Percentiles rank a stretch among this genome's conserved stretches.
phyloP scores from a whole-genome alignment of 2,888 invertebrate genomes.

The Drosophila ustulata region DNA sequence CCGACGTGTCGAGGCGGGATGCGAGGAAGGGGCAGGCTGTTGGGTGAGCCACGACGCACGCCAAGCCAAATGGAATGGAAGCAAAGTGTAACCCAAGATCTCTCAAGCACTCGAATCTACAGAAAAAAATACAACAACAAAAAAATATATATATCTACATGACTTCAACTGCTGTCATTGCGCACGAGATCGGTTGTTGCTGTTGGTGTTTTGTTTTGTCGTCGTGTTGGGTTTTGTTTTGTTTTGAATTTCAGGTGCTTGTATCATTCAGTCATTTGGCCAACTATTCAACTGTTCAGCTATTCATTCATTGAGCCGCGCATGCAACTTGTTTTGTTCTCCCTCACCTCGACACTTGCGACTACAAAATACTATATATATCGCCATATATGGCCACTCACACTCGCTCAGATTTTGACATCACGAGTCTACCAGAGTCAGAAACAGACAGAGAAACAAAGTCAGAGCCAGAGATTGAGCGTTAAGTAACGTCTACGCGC shows the following conservation, averaged over 20 bases:
- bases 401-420: slow-evolving; percentile 64
- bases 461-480: slow-evolving; percentile 44
- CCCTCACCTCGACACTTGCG: slow-evolving; percentile 61
- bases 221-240: slow-evolving; percentile 66
- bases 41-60: slow-evolving; percentile 78
- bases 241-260: slow-evolving; percentile 80
- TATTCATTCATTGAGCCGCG: slow-evolving; percentile 62
- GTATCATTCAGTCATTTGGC: slow-evolving; percentile 75
- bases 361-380: slow-evolving; percentile 24
- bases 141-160: slow-evolving; percentile 34
- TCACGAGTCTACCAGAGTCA: slow-evolving; percentile 46
- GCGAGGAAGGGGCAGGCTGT: slow-evolving; percentile 4
- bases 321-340: slow-evolving; percentile 74
- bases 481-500: slow-evolving; percentile 80
- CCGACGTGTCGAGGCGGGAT: slow-evolving; percentile 1
- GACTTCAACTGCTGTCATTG: slow-evolving; percentile 81
- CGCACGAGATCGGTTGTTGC: slow-evolving; percentile 65
- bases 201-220: slow-evolving; percentile 34
- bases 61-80: slow-evolving; percentile 65
- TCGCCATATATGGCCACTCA: slow-evolving; percentile 48
- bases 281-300: slow-evolving; percentile 75
- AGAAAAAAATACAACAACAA: slow-evolving; percentile 13
- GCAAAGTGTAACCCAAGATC: slow-evolving; percentile 72
- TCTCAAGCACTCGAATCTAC: slow-evolving; percentile 45
- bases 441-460: slow-evolving; percentile 18